These are phyloP conservation scores for Lasioglossum baleicum DNA, from an alignment of 1,140 invertebrate genomes.

Conservation along the genomic window DNA sequence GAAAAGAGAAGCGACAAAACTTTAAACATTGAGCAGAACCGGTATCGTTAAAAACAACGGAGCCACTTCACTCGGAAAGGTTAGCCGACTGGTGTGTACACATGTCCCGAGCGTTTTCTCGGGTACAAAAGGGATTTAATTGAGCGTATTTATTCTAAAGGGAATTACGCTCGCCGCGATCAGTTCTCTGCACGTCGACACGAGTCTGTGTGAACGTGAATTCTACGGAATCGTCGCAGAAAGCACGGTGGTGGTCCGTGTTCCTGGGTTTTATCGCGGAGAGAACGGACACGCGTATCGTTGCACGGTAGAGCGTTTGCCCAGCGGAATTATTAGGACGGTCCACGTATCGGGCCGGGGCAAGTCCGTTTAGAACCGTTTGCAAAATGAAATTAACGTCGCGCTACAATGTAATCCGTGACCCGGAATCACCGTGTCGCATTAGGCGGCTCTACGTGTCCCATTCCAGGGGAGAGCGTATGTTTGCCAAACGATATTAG, in stretches of 20 bases:
- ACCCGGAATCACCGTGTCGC: conserved; percentile 46
- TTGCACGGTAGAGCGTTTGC: neutral
- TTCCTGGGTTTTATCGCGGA: conserved; percentile 24
- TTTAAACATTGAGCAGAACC: too few relatives aligned
- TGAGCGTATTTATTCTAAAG: too few relatives aligned
- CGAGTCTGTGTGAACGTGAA: too few relatives aligned
- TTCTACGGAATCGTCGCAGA: neutral
- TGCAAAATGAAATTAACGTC: conserved; percentile 54
- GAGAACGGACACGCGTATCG: neutral
- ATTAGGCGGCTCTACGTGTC: conserved; percentile 41
- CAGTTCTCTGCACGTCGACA: too few relatives aligned
- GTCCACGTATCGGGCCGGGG: conserved; percentile 35
- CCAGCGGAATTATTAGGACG: conserved; percentile 41
- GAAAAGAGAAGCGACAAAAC: too few relatives aligned
- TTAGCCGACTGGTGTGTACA: too few relatives aligned
- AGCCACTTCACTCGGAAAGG: too few relatives aligned
- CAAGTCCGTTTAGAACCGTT: conserved; percentile 44
- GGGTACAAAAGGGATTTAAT: too few relatives aligned
- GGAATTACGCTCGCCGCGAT: too few relatives aligned
- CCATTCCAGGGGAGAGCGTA: conserved; percentile 30
- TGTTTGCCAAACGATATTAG: conserved; percentile 50
- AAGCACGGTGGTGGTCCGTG: neutral
- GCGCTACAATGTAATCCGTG: conserved; percentile 52
- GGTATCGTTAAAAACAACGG: too few relatives aligned
- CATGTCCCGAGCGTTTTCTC: too few relatives aligned